phyloP scores from a whole-genome alignment of 2,888 invertebrate genomes.

The Pristionchus exspectatus region DNA sequence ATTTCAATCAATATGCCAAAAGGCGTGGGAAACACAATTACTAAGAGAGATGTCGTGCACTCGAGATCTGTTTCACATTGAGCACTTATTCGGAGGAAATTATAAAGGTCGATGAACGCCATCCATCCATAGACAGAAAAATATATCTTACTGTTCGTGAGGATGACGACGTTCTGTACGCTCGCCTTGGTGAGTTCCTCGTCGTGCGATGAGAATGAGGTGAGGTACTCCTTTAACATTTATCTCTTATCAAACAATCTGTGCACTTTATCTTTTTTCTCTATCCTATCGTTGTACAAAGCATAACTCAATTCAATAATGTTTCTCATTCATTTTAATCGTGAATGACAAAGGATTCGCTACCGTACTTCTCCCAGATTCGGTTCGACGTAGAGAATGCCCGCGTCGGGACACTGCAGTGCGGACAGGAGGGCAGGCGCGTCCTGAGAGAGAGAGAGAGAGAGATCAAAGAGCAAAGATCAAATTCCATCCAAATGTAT shows the following conservation, averaged over 20 bases:
- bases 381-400: conserved; percentile 66
- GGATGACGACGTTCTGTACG: conserved; percentile 63
- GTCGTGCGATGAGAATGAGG: conserved; percentile 42
- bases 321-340: too few species aligned
- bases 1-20: too few species aligned
- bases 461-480: conserved; percentile 1
- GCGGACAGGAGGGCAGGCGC: conserved; percentile 59
- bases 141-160: conserved; percentile 62
- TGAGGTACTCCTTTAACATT: conserved; percentile 47
- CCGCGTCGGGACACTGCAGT: conserved; percentile 61
- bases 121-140: too few species aligned
- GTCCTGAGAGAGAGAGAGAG: conserved; percentile 56
- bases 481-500: not conserved
- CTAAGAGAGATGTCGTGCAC: not conserved
- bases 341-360: not conserved
- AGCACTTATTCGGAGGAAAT: not conserved
- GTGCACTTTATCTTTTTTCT: too few species aligned
- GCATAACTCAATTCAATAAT: too few species aligned
- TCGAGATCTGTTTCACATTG: not conserved
- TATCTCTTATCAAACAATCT: too few species aligned
- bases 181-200: conserved; percentile 58
- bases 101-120: too few species aligned
- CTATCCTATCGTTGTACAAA: too few species aligned
- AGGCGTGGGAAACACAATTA: not conserved
- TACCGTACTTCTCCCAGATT: conserved; percentile 56